Evolutionary conservation across 1,140 invertebrate species (phyloP).

Genomic region (Stenopsyche tienmushanensis): DNA sequence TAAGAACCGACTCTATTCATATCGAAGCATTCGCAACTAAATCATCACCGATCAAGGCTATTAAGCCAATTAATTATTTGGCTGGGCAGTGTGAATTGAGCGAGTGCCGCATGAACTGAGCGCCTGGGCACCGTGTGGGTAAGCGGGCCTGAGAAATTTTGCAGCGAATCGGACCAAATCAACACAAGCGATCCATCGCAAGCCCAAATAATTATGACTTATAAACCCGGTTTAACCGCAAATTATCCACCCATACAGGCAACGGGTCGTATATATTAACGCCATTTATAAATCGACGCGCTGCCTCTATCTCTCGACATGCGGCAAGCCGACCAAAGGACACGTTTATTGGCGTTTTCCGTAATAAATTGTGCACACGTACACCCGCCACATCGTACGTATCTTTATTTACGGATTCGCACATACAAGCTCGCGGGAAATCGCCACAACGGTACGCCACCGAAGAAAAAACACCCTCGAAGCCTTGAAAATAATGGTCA

Average conservation of each 20-base stretch:
- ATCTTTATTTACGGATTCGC: conserved; percentile 18
- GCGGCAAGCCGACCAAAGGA: conserved; percentile 20
- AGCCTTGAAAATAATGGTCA: too few species aligned
- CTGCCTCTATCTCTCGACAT: not conserved
- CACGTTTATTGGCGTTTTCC: conserved; percentile 30
- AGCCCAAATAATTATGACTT: too few species aligned
- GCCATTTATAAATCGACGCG: conserved; percentile 23
- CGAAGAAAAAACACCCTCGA: too few species aligned
- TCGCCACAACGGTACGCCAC: not conserved
- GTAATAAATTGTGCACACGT: conserved; percentile 29
- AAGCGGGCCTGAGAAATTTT: not conserved
- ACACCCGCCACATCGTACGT: conserved; percentile 10
- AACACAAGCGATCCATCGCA: too few species aligned
- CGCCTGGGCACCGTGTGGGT: not conserved
- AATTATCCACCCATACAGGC: too few species aligned
- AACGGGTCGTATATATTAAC: not conserved
- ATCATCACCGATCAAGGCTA: too few species aligned
- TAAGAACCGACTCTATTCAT: not conserved
- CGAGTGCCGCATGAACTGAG: too few species aligned
- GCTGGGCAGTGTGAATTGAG: too few species aligned
- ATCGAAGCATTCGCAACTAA: not conserved
- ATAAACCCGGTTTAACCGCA: too few species aligned
- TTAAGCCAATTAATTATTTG: too few species aligned
- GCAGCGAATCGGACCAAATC: too few species aligned
- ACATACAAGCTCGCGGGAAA: not conserved